Evolutionary conservation across 2,797 vertebrate genomes (phyloP).

Genomic region (Rallus crepitans): DNA sequence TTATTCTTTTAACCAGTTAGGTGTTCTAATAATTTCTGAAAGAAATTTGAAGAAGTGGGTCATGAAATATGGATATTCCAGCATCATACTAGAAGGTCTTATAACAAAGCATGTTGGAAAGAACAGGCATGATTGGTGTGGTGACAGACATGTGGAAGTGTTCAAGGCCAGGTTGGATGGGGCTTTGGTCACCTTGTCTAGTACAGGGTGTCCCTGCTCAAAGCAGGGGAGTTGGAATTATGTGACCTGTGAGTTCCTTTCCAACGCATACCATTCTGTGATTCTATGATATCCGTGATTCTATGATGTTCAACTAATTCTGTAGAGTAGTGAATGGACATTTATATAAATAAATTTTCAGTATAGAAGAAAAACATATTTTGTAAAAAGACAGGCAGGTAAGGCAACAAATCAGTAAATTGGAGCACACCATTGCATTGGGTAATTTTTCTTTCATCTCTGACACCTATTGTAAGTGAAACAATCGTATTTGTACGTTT

Average conservation of each 20-base stretch:
- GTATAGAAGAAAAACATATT: neutral
- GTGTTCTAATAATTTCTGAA: neutral
- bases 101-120: neutral
- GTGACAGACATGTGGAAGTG: too few relatives aligned
- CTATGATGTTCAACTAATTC: neutral
- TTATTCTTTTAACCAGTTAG: neutral
- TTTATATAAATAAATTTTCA: neutral
- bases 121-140: too few relatives aligned
- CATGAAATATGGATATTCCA: neutral
- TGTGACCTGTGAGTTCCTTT: too few relatives aligned
- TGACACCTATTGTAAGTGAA: neutral
- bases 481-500: neutral
- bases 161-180: too few relatives aligned
- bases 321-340: neutral
- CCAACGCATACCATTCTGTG: too few relatives aligned
- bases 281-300: too few relatives aligned
- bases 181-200: too few relatives aligned
- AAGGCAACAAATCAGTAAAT: neutral
- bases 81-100: neutral
- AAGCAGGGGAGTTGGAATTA: too few relatives aligned
- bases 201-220: too few relatives aligned
- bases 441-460: neutral
- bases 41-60: neutral
- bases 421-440: neutral
- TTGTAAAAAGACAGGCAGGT: neutral